Conservation (phyloP, 2,797 vertebrate species). For the Sebastes steindachneri region DNA sequence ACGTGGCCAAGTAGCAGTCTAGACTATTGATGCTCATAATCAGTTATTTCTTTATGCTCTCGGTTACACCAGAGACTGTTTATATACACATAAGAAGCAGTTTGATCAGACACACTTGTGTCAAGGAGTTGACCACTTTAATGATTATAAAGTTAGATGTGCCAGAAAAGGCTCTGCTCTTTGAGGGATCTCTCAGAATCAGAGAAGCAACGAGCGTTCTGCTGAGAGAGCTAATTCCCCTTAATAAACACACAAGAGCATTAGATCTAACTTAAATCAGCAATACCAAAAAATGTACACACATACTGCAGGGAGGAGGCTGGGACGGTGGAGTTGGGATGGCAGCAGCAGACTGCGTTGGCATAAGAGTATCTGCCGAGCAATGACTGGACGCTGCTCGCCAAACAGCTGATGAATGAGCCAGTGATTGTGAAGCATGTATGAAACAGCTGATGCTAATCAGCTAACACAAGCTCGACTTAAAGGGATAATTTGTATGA, state of each 20-base stretch:
- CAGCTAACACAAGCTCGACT: not conserved
- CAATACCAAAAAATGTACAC: not conserved
- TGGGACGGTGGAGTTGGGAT: not conserved
- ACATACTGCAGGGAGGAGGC: not conserved
- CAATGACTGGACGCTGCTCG: not conserved
- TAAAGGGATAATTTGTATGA: too few relatives aligned
- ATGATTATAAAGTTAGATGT: not conserved
- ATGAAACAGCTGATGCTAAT: not conserved
- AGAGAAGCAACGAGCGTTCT: not conserved
- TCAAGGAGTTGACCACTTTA: not conserved
- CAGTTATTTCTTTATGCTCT: not conserved
- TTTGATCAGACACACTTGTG: not conserved
- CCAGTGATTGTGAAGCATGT: not conserved
- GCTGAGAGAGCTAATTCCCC: not conserved
- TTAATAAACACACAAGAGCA: not conserved
- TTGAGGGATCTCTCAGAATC: not conserved
- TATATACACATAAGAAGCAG: not conserved
- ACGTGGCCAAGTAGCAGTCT: not conserved
- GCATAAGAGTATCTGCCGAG: too few relatives aligned
- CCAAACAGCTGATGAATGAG: slow-evolving; percentile 1
- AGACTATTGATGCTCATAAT: not conserved
- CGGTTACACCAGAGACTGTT: not conserved
- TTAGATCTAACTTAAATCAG: not conserved
- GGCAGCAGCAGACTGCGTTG: not conserved
- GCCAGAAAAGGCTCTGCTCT: not conserved